phyloP scores from a whole-genome alignment of 2,797 vertebrate species.

The Potorous gilbertii region DNA sequence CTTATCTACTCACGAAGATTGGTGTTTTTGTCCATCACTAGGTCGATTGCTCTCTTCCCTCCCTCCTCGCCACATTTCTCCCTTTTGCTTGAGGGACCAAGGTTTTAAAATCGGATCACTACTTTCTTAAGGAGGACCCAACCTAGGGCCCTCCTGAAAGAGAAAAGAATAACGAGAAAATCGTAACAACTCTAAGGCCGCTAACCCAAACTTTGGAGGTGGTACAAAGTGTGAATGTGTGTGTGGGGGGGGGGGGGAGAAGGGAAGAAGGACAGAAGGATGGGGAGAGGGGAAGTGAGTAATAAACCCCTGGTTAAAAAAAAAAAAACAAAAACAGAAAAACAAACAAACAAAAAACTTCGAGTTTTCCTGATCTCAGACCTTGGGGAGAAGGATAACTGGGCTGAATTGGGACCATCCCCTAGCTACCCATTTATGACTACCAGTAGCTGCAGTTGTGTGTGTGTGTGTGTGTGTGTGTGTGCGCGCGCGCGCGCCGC shows the following conservation, averaged over 20 bases:
- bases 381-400: background rate
- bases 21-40: conserved; percentile 82
- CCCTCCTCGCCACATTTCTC: background rate
- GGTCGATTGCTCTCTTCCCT: background rate
- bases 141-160: background rate
- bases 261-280: too few species aligned
- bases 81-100: fast-evolving
- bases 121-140: background rate
- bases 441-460: background rate
- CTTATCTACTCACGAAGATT: conserved; percentile 88
- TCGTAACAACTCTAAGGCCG: background rate
- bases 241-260: fast-evolving
- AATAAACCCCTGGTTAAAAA: background rate
- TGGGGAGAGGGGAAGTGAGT: background rate
- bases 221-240: background rate
- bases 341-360: background rate
- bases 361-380: background rate
- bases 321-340: too few species aligned
- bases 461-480: background rate
- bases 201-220: background rate
- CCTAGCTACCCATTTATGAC: background rate
- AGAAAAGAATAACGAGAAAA: background rate
- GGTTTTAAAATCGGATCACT: conserved; percentile 11
- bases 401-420: background rate
- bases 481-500: background rate